phyloP scores from a whole-genome alignment of 2,888 invertebrate species.

The Melitaea athalia region DNA sequence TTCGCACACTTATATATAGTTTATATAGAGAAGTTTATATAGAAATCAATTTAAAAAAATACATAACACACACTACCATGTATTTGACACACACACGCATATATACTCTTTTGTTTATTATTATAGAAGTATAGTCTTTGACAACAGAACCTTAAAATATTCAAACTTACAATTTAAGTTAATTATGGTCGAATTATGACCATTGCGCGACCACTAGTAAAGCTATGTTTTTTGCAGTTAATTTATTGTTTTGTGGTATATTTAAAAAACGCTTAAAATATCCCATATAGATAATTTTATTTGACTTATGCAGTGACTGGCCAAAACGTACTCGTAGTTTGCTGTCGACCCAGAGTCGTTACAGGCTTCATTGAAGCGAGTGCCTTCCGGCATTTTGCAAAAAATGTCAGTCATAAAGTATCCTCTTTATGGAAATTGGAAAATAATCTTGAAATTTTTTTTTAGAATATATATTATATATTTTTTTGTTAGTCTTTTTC shows the following conservation, averaged over 20 bases:
- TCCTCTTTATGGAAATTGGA: slow-evolving; percentile 12
- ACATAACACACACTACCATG: too few species aligned
- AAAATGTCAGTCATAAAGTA: slow-evolving; percentile 18
- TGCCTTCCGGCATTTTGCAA: slow-evolving; percentile 44
- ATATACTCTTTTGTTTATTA: too few species aligned
- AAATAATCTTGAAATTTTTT: not conserved
- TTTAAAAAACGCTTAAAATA: slow-evolving; percentile 44
- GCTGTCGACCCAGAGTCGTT: slow-evolving; percentile 67
- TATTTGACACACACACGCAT: too few species aligned
- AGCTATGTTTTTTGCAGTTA: not conserved
- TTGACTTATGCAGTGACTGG: slow-evolving; percentile 18
- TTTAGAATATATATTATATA: not conserved
- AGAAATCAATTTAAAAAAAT: too few species aligned
- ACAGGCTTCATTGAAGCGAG: slow-evolving; percentile 74
- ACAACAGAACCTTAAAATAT: too few species aligned
- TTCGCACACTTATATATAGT: too few species aligned
- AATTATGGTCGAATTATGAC: too few species aligned
- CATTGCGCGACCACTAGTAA: too few species aligned
- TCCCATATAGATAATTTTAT: slow-evolving; percentile 8
- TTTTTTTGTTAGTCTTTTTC: too few species aligned
- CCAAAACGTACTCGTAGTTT: slow-evolving; percentile 50
- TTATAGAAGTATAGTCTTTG: too few species aligned
- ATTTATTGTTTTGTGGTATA: slow-evolving; percentile 29
- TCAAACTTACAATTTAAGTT: too few species aligned
- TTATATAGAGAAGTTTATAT: too few species aligned